Base-by-base conservation (phyloP, 1,140 invertebrate species). In the Neelides sp. region DNA sequence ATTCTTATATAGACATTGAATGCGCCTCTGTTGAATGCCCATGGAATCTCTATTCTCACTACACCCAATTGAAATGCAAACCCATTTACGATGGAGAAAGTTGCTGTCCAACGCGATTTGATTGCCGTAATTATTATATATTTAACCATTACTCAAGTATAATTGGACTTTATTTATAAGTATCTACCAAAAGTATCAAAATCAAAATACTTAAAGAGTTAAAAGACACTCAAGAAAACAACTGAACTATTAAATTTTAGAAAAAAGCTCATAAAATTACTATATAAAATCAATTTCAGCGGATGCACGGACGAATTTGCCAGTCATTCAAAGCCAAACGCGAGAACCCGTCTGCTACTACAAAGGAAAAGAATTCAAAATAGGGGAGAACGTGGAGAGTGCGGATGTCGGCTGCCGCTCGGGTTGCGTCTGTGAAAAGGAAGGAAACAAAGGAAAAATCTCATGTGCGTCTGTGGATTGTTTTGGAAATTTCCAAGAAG, bases 101-200 rank as follows among this genome's bases (percentile, higher is more conserved):
- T 5, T 63, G 62, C 42, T 63, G 62, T 45, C 62, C 62, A n/a
- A 59, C 57, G 10, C 36, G 56, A 34, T 63, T 50, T 52, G 52
- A 61, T 24, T 63, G 62, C 48, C 61, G 54, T 59, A 54, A 55
- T 50, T 50, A 24, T 26, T n/a, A n/a, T n/a, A n/a, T n/a, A n/a
- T n/a, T n/a, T n/a, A n/a, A n/a, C n/a, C n/a, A n/a, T n/a, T n/a
- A n/a, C n/a, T n/a, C n/a, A n/a, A n/a, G n/a, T 24, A 24, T 20
- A 2, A 20, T 42, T 10, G 3, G 10, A 10, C 27, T 44, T 44
- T 4, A 26, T 17, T n/a, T 24, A 13, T 28, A 50, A 10, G 22
- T 13, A n/a, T n/a, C n/a, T n/a, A n/a, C n/a, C n/a, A n/a, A n/a
- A n/a, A n/a, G n/a, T n/a, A n/a, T n/a, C n/a, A n/a, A n/a, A n/a